Conservation (phyloP, 2,888 invertebrate species). For the Furcula furcula region DNA sequence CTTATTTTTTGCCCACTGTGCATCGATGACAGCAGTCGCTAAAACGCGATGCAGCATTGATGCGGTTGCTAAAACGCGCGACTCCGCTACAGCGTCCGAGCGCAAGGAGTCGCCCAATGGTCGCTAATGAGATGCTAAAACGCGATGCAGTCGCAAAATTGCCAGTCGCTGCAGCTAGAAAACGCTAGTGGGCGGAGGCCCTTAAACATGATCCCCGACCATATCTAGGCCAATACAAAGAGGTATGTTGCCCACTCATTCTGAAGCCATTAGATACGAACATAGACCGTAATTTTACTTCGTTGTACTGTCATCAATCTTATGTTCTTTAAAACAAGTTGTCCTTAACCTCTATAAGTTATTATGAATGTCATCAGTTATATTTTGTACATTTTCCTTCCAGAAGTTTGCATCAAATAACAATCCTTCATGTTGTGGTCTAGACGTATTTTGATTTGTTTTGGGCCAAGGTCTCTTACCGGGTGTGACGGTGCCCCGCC, state of each 20-base stretch:
- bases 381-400: slow-evolving; percentile 4
- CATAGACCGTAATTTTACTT: not conserved
- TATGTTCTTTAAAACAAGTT: not conserved
- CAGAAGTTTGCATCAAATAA: slow-evolving; percentile 24
- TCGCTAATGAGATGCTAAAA: no score
- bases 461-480: slow-evolving; percentile 59
- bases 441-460: slow-evolving; percentile 31
- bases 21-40: no score
- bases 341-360: slow-evolving; percentile 13
- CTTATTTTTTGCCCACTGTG: no score
- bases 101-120: no score
- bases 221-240: slow-evolving; percentile 24
- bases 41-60: no score
- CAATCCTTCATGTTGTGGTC: slow-evolving; percentile 20
- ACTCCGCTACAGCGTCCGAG: no score
- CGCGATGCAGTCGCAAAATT: no score
- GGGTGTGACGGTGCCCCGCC: slow-evolving; percentile 59
- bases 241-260: slow-evolving; percentile 14
- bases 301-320: not conserved
- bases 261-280: slow-evolving; percentile 11
- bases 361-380: slow-evolving; percentile 5
- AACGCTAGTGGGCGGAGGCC: no score
- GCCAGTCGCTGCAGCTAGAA: no score
- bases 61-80: no score
- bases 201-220: no score